Evolutionary conservation across 2,797 vertebrate genomes (phyloP).

Genomic region (Melopsittacus undulatus): DNA sequence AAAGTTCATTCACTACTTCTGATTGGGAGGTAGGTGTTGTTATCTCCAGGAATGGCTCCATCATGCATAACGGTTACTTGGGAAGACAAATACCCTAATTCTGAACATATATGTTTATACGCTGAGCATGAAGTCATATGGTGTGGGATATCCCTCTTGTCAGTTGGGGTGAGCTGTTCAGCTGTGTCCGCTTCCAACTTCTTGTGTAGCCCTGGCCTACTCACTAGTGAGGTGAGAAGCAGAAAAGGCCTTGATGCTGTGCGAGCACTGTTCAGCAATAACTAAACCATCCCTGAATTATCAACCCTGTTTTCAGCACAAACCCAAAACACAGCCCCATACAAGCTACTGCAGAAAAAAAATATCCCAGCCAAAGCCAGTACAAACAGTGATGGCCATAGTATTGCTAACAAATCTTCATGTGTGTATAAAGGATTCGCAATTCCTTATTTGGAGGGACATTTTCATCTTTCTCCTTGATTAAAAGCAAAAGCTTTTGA

Average conservation of each 20-base stretch:
- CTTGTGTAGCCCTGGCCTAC: not conserved
- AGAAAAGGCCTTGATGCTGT: not conserved
- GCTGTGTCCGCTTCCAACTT: not conserved
- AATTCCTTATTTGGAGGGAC: not conserved
- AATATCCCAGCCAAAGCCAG: not conserved
- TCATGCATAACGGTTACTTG: not conserved
- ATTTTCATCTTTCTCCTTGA: not conserved
- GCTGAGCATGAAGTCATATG: not conserved
- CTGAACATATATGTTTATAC: not conserved
- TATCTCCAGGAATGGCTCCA: not conserved
- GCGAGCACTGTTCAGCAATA: not conserved
- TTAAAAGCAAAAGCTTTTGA: not conserved
- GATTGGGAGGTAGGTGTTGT: not conserved
- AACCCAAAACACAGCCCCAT: not conserved
- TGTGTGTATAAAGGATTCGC: not conserved
- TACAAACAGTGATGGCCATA: not conserved
- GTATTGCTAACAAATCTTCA: not conserved
- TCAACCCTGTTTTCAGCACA: not conserved
- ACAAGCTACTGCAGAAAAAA: not conserved
- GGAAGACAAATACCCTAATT: not conserved
- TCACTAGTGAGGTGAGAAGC: not conserved
- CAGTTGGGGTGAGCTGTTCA: not conserved
- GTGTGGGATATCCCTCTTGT: not conserved
- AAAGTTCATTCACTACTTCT: not conserved
- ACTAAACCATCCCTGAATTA: not conserved